Evolutionary conservation across 2,888 invertebrate species (phyloP).

Genomic region (Mylabris sibirica): DNA sequence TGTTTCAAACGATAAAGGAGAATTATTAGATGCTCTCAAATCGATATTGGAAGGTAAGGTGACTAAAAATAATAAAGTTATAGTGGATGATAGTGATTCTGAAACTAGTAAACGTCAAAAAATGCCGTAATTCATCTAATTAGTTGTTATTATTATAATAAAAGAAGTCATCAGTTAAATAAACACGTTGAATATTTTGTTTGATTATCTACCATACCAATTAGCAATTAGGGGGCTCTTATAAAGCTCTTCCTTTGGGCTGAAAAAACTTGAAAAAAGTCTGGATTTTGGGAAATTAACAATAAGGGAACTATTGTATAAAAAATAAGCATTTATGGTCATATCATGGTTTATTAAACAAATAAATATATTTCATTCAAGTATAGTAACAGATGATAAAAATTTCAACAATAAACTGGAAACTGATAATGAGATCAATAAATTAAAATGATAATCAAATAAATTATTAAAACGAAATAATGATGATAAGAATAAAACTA

Average conservation of each 20-base stretch:
- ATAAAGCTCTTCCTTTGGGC: too few species aligned
- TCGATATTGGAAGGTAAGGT: slow-evolving; percentile 66
- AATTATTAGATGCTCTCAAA: slow-evolving; percentile 69
- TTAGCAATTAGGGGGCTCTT: too few species aligned
- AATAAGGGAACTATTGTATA: too few species aligned
- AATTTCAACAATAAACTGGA: not conserved
- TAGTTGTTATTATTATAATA: not conserved
- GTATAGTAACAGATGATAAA: not conserved
- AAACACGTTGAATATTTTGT: not conserved
- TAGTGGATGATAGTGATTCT: slow-evolving; percentile 49
- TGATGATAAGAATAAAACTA: not conserved
- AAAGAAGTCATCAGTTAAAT: not conserved
- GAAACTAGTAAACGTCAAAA: slow-evolving; percentile 46
- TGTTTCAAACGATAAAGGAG: slow-evolving; percentile 65
- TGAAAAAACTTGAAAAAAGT: too few species aligned
- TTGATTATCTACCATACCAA: too few species aligned
- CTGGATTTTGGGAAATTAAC: too few species aligned
- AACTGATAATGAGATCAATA: not conserved
- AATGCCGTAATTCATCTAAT: slow-evolving; percentile 8
- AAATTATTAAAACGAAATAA: not conserved
- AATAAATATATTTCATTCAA: not conserved
- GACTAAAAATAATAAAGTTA: slow-evolving; percentile 34
- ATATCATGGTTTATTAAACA: not conserved
- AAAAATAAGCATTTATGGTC: not conserved
- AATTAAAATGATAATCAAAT: not conserved